Conservation (phyloP, 2,888 invertebrate genomes). For the Volucella zonaria region DNA sequence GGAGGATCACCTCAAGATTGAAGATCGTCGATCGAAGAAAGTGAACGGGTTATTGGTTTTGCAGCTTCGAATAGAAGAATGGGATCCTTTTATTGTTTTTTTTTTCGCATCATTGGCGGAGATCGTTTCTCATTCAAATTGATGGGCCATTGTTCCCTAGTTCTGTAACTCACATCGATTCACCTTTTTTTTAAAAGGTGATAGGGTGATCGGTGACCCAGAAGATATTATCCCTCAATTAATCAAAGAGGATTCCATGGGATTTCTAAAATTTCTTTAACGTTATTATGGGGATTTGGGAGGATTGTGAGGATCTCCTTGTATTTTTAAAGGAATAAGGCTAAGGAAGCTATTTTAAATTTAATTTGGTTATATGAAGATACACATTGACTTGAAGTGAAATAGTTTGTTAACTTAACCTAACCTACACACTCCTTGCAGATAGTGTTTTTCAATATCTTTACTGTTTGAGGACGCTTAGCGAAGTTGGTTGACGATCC, state of each 20-base stretch:
- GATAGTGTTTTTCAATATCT: no score
- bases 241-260: conserved; percentile 63
- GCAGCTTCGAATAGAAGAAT: neutral
- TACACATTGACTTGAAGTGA: no score
- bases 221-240: conserved; percentile 72
- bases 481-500: no score
- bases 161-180: conserved; percentile 32
- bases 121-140: conserved; percentile 67
- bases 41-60: neutral
- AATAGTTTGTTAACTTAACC: no score
- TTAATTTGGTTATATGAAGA: no score
- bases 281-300: conserved; percentile 7
- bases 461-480: no score
- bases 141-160: conserved; percentile 59
- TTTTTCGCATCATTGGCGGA: conserved; percentile 17
- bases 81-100: neutral
- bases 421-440: no score
- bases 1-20: conserved; percentile 8
- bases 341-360: no score
- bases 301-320: neutral
- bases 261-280: conserved; percentile 40
- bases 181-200: neutral
- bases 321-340: neutral
- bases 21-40: neutral
- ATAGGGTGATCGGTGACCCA: conserved; percentile 68